Evolutionary conservation across 1,140 invertebrate genomes (phyloP).

Genomic region (Arctopsyche grandis): DNA sequence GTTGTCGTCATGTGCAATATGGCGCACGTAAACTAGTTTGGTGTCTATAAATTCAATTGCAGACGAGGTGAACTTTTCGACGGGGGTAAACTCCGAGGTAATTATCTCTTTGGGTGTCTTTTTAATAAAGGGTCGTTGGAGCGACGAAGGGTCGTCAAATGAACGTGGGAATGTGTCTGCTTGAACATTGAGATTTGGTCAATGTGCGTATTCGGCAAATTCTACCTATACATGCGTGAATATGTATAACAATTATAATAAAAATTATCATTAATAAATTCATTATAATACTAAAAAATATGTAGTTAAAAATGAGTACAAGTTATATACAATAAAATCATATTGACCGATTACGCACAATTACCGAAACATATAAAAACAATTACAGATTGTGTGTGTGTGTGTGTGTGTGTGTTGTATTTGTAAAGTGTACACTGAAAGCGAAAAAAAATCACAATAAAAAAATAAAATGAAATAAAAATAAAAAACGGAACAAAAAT

Average conservation of each 20-base stretch:
- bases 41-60: conserved; percentile 13
- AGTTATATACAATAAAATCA: too few species aligned
- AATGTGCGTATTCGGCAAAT: too few species aligned
- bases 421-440: conserved; percentile 20
- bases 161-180: conserved; percentile 4
- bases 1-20: not conserved
- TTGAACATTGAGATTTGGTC: too few species aligned
- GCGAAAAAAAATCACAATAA: conserved; percentile 43
- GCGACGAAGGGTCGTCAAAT: not conserved
- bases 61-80: conserved; percentile 11
- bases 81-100: conserved; percentile 20
- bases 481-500: conserved; percentile 43
- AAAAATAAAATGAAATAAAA: conserved; percentile 46
- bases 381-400: not conserved
- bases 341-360: too few species aligned
- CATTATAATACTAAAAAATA: too few species aligned
- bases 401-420: not conserved
- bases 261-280: too few species aligned
- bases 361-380: too few species aligned
- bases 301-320: too few species aligned
- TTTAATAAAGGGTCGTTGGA: not conserved
- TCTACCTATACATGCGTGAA: too few species aligned
- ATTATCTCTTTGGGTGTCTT: conserved; percentile 32
- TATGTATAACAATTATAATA: too few species aligned
- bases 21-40: conserved; percentile 29